phyloP scores from a whole-genome alignment of 2,888 invertebrate genomes.

The Pachycephus smyrnensis region DNA sequence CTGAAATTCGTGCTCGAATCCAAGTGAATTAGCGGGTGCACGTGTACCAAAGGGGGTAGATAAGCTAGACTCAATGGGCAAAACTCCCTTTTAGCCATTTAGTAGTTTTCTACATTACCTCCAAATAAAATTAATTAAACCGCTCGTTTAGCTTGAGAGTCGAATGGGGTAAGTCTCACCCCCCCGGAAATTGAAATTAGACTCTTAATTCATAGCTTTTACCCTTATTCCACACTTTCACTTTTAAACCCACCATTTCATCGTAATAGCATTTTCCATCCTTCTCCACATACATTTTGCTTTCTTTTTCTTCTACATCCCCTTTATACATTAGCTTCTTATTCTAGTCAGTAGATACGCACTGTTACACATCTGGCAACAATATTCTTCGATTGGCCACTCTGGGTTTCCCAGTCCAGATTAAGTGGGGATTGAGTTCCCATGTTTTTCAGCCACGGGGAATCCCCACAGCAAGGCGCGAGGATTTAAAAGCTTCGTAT shows the following conservation, averaged over 20 bases:
- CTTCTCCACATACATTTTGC: background rate
- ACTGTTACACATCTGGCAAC: constrained; percentile 19
- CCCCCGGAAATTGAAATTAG: constrained; percentile 42
- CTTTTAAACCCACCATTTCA: no score
- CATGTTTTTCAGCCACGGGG: constrained; percentile 1
- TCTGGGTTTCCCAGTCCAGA: constrained; percentile 3
- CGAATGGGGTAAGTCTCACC: constrained; percentile 16
- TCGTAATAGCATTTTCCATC: no score
- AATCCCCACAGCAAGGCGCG: background rate
- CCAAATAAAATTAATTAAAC: constrained; percentile 47
- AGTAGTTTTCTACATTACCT: constrained; percentile 26
- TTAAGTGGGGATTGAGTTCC: constrained; percentile 1
- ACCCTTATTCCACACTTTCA: background rate
- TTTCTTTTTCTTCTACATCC: constrained; percentile 23
- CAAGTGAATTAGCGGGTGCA: no score
- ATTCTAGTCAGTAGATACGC: background rate
- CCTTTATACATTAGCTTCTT: background rate
- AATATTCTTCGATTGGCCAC: constrained; percentile 6
- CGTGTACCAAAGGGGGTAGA: no score
- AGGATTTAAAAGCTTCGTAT: constrained; percentile 4
- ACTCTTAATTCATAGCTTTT: constrained; percentile 24
- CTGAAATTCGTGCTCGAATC: no score
- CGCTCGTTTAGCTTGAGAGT: constrained; percentile 13
- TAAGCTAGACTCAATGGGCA: no score
- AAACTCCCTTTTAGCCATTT: constrained; percentile 14